Base-by-base conservation (phyloP, 37 sponge, comb jelly and placozoan species). In the Axinella damicornis region DNA sequence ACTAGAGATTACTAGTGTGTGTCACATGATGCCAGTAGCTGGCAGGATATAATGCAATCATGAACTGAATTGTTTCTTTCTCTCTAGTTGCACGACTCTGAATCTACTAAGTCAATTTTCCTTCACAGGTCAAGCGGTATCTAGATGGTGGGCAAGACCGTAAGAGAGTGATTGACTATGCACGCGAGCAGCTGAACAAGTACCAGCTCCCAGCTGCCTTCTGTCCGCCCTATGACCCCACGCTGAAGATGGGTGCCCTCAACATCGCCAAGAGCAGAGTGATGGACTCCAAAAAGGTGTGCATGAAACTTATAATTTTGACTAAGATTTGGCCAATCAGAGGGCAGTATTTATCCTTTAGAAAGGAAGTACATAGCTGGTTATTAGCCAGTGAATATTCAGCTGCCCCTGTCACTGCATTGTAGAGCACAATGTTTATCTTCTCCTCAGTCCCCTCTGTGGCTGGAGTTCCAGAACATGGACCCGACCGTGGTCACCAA, bases 221-320 rank as follows among this genome's bases (percentile, higher is more conserved):
- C 79, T 79, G 88, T 53, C 89, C 92, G 40, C 86, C 91, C 24
- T 91, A 67, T 65, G 86, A 94, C 63, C 89, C 95, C 35, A 21
- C 74, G 78, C 83, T 88, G 17, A 75, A n/a, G 36, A 88, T 92
- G 79, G 92, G 95, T 1, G 30, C 69, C 19, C 63, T 95, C 12
- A 39, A 85, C 18, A 41, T 89, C 0, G 63, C 73, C 55, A 85
- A 85, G 57, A 68, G 85, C 46, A 81, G 80, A 64, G 91, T 85
- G 60, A 96, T 96, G 97, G 94, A 94, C 67, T 96, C 97, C 2
- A 96, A 96, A 85, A 96, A 96, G 89, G 95, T 94, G 54, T 28
- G 28, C 5, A 57, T 57, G 19, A 16, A 57, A 57, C 58, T n/a
- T n/a, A n/a, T n/a, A 56, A 56, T 18, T 15, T 18, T n/a, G n/a